Conservation (phyloP, 2,113 vertebrate species). For the Eurystomus gularis region DNA sequence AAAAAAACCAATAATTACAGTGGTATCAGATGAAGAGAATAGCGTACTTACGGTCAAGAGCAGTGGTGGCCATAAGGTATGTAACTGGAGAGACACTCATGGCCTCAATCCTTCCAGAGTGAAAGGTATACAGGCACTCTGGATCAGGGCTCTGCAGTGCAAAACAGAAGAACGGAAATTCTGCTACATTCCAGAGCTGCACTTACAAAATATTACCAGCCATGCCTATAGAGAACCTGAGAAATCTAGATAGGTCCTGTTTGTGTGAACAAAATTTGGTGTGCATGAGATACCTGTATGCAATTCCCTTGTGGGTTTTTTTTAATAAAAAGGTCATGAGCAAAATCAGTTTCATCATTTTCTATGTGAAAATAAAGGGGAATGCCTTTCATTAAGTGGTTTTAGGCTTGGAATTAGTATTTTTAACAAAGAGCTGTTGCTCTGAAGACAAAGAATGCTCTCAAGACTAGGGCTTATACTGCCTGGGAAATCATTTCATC, state of each 20-base stretch:
- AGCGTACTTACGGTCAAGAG: constrained; percentile 82
- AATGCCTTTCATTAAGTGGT: background rate
- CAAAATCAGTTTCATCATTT: background rate
- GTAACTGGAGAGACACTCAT: constrained; percentile 84
- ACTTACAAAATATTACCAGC: background rate
- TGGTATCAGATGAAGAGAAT: background rate
- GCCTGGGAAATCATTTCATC: background rate
- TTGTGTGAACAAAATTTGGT: background rate
- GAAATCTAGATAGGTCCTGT: background rate
- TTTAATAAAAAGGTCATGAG: background rate
- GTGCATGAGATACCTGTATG: background rate
- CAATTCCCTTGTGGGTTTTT: background rate
- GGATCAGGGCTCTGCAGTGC: constrained; percentile 82
- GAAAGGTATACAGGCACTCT: constrained; percentile 86
- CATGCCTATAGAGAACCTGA: background rate
- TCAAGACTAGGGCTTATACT: background rate
- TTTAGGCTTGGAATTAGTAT: background rate
- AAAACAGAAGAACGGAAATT: constrained; percentile 25
- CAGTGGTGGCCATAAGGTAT: constrained; percentile 87
- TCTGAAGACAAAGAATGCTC: background rate
- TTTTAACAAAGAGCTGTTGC: background rate
- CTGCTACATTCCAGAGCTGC: background rate
- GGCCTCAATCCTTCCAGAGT: constrained; percentile 82
- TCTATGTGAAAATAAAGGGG: background rate
- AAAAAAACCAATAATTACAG: background rate